Percentiles rank a stretch among this genome's conserved stretches.
These are phyloP conservation scores for Drosophila jambulina DNA, from an alignment of 1,140 invertebrate species.

Conservation along the genomic window DNA sequence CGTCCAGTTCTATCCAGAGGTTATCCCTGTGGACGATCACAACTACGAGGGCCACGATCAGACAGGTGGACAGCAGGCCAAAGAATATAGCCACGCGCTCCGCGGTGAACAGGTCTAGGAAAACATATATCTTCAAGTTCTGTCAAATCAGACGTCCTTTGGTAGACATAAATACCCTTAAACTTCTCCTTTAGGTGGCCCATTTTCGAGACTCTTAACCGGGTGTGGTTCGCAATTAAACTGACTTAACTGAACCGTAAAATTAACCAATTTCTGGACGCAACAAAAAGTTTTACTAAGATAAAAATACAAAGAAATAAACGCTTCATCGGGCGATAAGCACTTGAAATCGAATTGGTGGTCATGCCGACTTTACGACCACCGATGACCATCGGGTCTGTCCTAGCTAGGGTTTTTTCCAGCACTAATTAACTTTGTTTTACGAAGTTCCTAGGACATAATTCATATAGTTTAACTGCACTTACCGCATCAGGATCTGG, in stretches of 20 bases:
- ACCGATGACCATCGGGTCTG: conserved; percentile 18
- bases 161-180: conserved; percentile 49
- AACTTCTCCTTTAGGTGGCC: conserved; percentile 37
- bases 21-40: conserved; percentile 67
- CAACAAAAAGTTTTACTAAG: conserved; percentile 8
- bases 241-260: conserved; percentile 37
- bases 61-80: conserved; percentile 61
- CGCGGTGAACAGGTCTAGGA: conserved; percentile 57
- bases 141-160: not conserved
- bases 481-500: conserved; percentile 74
- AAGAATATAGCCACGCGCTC: conserved; percentile 71
- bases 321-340: conserved; percentile 50
- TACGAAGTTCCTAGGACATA: too few relatives aligned
- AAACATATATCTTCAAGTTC: not conserved
- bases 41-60: conserved; percentile 60
- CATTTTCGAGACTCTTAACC: conserved; percentile 39
- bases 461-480: not conserved
- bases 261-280: conserved; percentile 1
- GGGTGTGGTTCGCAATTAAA: conserved; percentile 34
- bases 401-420: conserved; percentile 4
- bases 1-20: conserved; percentile 54
- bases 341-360: conserved; percentile 52
- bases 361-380: conserved; percentile 63
- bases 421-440: not conserved
- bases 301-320: conserved; percentile 52